Base-by-base conservation (phyloP, 1,140 invertebrate genomes). In the Tetragnatha versicolor region DNA sequence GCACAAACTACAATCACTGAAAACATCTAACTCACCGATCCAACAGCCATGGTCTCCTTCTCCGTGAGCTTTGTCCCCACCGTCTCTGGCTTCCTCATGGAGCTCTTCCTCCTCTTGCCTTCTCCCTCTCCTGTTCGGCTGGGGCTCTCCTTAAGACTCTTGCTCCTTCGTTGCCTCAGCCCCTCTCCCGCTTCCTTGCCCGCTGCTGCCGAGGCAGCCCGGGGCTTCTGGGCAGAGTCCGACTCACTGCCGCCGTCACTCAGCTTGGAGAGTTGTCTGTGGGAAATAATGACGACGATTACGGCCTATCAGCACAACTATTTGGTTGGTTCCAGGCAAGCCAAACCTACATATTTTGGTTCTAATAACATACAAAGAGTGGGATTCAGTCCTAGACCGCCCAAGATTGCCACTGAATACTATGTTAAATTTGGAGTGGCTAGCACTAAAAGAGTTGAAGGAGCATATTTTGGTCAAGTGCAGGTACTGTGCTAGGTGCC, bases 1-100 rank as follows among this genome's bases (percentile, higher is more conserved):
- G n/a, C n/a, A n/a, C n/a, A n/a, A n/a, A n/a, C n/a, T n/a, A n/a
- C n/a, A n/a, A n/a, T n/a, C n/a, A n/a, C n/a, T n/a, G n/a, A n/a
- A n/a, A n/a, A n/a, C n/a, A n/a, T n/a, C n/a, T n/a, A n/a, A 69
- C 63, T 60, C 60, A 79, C 76, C 0, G 76, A 79, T 22, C 76
- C 76, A 60, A 79, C 76, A 69, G 58, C 63, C 65, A 69, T 49
- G 2, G 35, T 1, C 60, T 79, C 76, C 14, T 79, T 79, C 22
- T 79, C 76, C 12, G 65, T 79, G 9, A 79, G 49, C 10, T 69
- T 79, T 5, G 51, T 58, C 29, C 65, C 63, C 22, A 37, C 14
- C 17, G 7, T 60, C 35, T 39, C 27, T 7, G 69, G 39, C 22
- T 58, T 60, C 9, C n/a, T 17, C 9, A 4, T 3, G 12, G 39